These are phyloP conservation scores for Anastatus disparis DNA, from an alignment of 1,140 invertebrate genomes.

Conservation along the genomic window DNA sequence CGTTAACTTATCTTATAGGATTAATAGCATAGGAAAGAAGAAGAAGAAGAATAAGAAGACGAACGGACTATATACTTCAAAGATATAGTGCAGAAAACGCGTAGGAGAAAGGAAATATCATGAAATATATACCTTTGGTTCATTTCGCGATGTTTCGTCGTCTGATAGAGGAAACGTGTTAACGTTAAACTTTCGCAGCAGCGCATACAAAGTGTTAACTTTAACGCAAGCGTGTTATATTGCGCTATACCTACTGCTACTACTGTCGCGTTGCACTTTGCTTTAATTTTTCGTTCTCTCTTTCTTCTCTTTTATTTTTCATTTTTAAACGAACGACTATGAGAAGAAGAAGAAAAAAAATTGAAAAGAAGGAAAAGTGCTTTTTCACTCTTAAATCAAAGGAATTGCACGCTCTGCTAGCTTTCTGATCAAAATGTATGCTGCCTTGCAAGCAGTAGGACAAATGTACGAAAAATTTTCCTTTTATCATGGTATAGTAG, in stretches of 20 bases:
- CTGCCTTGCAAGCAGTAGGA: not conserved
- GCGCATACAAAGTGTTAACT: conserved; percentile 50
- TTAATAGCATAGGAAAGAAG: conserved; percentile 16
- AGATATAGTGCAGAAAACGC: too few species aligned
- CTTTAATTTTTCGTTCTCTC: too few species aligned
- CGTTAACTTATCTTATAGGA: not conserved
- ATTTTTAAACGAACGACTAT: too few species aligned
- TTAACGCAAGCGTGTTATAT: conserved; percentile 35
- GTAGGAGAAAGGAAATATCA: too few species aligned
- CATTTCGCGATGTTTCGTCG: conserved; percentile 26
- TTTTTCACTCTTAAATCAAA: conserved; percentile 44
- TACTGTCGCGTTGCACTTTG: too few species aligned
- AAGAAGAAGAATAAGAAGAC: not conserved
- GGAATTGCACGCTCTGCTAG: conserved; percentile 13
- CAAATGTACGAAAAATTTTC: not conserved
- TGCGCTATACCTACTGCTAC: not conserved
- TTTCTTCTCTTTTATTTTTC: too few species aligned
- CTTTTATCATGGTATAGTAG: too few species aligned
- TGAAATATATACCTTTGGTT: conserved; percentile 46
- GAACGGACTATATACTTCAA: not conserved
- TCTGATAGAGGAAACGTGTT: conserved; percentile 55
- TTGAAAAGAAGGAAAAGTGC: conserved; percentile 39
- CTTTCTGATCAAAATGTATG: conserved; percentile 9
- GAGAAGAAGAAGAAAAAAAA: too few species aligned
- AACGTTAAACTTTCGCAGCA: conserved; percentile 30